Evolutionary conservation across 2,113 vertebrate species (phyloP).

Genomic region (Nycticorax nycticorax): DNA sequence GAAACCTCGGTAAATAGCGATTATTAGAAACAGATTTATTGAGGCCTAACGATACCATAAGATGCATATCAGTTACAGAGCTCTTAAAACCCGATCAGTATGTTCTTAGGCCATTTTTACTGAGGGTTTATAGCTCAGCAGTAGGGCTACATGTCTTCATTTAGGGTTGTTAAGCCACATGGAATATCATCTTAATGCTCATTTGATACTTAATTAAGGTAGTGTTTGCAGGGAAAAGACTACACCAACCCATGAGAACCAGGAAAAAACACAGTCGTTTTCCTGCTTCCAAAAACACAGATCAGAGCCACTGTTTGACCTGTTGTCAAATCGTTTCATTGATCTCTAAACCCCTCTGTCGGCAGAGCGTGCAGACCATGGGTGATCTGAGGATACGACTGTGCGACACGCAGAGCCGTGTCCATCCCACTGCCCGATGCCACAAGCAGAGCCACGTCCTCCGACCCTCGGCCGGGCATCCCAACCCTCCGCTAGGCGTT

Average conservation of each 20-base stretch:
- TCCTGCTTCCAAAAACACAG: background rate
- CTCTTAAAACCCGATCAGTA: conserved; percentile 66
- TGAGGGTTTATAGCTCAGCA: conserved; percentile 48
- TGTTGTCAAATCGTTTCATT: background rate
- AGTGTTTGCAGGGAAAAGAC: background rate
- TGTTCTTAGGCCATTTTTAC: conserved; percentile 65
- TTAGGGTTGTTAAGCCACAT: conserved; percentile 13
- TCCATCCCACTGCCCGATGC: accelerated
- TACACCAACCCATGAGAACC: background rate
- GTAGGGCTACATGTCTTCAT: conserved; percentile 54
- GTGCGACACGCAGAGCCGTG: accelerated
- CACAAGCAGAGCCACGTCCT: accelerated
- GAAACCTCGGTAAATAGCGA: conserved; percentile 74
- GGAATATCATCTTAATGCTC: conserved; percentile 40
- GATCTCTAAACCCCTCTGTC: background rate
- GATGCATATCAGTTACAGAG: conserved; percentile 70
- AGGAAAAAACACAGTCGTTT: background rate
- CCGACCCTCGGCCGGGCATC: background rate
- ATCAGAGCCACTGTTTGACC: background rate
- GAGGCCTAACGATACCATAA: conserved; percentile 33
- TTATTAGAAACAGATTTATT: conserved; percentile 79
- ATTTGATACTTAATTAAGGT: conserved; percentile 26
- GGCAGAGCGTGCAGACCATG: accelerated
- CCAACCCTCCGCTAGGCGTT: background rate
- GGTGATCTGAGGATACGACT: accelerated